Conservation (phyloP, 2,113 vertebrate species). For the Siphamia tubifer region DNA sequence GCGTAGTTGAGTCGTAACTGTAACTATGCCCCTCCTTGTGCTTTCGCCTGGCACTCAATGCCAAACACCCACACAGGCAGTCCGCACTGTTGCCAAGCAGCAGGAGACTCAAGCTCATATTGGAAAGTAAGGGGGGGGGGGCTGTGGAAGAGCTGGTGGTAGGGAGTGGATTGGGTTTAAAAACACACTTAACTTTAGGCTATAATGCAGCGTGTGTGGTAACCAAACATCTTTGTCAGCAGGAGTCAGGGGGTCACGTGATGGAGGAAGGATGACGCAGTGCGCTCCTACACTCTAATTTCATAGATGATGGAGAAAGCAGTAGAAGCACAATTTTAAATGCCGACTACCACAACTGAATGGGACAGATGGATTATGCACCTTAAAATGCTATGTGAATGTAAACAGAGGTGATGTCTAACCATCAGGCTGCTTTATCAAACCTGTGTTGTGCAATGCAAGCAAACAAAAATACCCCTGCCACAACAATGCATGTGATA, state of each 20-base stretch:
- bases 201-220: slow-evolving; percentile 30
- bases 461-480: not conserved
- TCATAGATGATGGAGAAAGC: slow-evolving; percentile 26
- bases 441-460: not conserved
- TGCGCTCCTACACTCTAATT: slow-evolving; percentile 47
- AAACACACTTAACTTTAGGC: slow-evolving; percentile 55
- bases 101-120: slow-evolving; percentile 65
- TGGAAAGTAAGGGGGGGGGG: slow-evolving; percentile 14
- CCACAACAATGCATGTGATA: not conserved
- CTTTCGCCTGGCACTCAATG: slow-evolving; percentile 66
- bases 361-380: not conserved
- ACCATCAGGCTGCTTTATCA: not conserved
- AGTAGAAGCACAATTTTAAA: slow-evolving; percentile 3
- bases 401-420: not conserved
- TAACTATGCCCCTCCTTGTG: slow-evolving; percentile 68
- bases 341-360: not conserved
- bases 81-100: slow-evolving; percentile 78
- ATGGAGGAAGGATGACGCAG: slow-evolving; percentile 67
- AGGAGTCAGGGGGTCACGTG: slow-evolving; percentile 54
- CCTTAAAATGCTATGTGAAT: not conserved
- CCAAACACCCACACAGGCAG: slow-evolving; percentile 73
- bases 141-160: slow-evolving; percentile 17
- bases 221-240: slow-evolving; percentile 53
- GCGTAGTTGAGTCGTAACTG: slow-evolving; percentile 55
- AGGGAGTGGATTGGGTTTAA: not conserved